These are phyloP conservation scores for Aricia agestis DNA, from an alignment of 1,140 invertebrate species.

Conservation along the genomic window DNA sequence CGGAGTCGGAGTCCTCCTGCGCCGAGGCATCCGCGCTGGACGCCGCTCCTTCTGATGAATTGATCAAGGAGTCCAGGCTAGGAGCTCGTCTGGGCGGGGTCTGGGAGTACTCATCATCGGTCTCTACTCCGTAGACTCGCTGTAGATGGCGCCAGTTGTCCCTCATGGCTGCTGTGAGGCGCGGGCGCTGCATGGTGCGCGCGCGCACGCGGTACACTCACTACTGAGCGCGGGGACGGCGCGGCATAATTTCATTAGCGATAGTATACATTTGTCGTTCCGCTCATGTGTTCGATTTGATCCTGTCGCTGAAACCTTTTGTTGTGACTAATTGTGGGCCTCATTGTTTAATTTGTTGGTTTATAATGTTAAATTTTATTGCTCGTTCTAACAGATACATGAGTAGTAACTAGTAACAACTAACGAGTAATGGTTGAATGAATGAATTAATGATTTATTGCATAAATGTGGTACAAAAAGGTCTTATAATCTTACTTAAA, in stretches of 20 bases:
- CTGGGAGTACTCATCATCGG: constrained; percentile 61
- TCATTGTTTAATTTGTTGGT: constrained; percentile 24
- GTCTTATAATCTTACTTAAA: too few relatives aligned
- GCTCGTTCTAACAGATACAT: too few relatives aligned
- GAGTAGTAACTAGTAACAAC: too few relatives aligned
- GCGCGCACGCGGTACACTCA: constrained; percentile 50
- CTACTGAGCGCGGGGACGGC: constrained; percentile 47
- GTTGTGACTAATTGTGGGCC: too few relatives aligned
- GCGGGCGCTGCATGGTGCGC: constrained; percentile 71
- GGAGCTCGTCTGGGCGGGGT: constrained; percentile 68
- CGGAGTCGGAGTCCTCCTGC: constrained; percentile 76
- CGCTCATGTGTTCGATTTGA: constrained; percentile 26
- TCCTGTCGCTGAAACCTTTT: too few relatives aligned
- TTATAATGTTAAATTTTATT: too few relatives aligned
- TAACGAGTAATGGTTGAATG: too few relatives aligned
- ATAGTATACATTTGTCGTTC: constrained; percentile 23
- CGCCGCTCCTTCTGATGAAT: constrained; percentile 77
- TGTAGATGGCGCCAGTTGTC: constrained; percentile 70
- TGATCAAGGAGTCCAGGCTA: constrained; percentile 80
- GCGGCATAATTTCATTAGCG: constrained; percentile 16
- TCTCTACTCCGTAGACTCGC: constrained; percentile 72
- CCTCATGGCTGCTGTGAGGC: constrained; percentile 64
- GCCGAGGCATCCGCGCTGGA: constrained; percentile 74
- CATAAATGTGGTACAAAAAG: too few relatives aligned
- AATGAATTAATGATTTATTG: too few relatives aligned